These are phyloP conservation scores for Pollachius pollachius DNA, from an alignment of 2,113 vertebrate species.

Conservation along the genomic window DNA sequence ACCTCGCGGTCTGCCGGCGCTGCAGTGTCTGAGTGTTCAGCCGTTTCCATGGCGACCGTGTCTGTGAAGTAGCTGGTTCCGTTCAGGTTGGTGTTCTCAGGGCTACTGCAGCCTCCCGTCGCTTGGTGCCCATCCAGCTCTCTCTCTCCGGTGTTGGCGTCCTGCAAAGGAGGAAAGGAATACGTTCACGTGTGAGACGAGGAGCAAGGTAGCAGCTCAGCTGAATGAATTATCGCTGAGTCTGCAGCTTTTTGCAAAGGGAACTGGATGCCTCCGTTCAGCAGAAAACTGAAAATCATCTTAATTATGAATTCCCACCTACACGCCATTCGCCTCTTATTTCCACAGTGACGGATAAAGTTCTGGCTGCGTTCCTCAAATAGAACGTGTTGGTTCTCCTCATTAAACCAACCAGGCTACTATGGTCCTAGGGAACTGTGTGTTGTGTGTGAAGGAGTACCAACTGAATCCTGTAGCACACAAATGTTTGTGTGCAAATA, in stretches of 20 bases:
- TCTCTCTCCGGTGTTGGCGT: conserved; percentile 42
- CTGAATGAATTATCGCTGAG: conserved; percentile 1
- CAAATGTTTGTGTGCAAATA: too few relatives aligned
- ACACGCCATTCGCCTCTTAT: not conserved
- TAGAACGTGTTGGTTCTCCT: too few relatives aligned
- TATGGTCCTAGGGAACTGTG: too few relatives aligned
- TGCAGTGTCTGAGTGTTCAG: conserved; percentile 59
- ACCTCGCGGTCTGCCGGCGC: conserved; percentile 56
- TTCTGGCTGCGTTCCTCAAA: too few relatives aligned
- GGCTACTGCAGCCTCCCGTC: conserved; percentile 58
- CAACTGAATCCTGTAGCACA: too few relatives aligned
- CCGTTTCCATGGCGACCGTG: conserved; percentile 76
- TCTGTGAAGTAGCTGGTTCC: conserved; percentile 43
- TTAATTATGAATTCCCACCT: not conserved
- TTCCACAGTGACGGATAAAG: not conserved
- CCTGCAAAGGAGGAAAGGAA: conserved; percentile 48
- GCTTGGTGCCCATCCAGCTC: conserved; percentile 62
- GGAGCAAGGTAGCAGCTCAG: not conserved
- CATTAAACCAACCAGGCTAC: too few relatives aligned
- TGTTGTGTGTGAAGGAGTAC: too few relatives aligned
- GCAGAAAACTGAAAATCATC: not conserved
- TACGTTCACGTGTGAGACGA: conserved; percentile 4
- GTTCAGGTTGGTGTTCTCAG: conserved; percentile 57
- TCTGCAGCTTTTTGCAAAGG: not conserved
- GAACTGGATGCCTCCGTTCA: not conserved